Conservation (phyloP, 2,113 vertebrate genomes). For the Tor tambroides region DNA sequence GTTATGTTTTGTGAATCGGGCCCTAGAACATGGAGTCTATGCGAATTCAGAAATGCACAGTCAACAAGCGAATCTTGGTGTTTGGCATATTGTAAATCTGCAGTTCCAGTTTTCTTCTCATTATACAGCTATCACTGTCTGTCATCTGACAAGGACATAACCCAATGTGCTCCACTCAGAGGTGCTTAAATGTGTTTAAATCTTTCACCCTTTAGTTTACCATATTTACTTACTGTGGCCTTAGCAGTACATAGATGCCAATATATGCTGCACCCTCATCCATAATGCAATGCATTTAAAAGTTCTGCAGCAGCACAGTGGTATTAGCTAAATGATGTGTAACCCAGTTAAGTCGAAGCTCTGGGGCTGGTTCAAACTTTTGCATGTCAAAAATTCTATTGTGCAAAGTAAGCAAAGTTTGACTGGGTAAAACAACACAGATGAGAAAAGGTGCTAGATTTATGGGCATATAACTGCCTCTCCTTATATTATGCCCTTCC, state of each 20-base stretch:
- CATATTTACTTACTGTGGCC: not conserved
- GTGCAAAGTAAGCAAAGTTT: slow-evolving; percentile 28
- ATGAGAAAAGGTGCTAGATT: not conserved
- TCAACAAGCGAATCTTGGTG: not conserved
- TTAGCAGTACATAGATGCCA: not conserved
- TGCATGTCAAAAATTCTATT: slow-evolving; percentile 19
- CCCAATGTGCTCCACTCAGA: slow-evolving; percentile 10
- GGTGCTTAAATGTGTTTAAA: slow-evolving; percentile 14
- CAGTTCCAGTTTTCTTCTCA: slow-evolving; percentile 27
- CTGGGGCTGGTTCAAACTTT: not conserved
- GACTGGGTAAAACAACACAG: not conserved
- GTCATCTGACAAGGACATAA: slow-evolving; percentile 16
- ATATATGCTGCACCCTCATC: slow-evolving; percentile 4
- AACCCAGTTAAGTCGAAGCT: not conserved
- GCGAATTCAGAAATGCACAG: not conserved
- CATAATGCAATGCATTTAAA: not conserved
- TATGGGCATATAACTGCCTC: not conserved
- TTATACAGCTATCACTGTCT: slow-evolving; percentile 20
- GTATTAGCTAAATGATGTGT: not conserved
- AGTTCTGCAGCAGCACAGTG: not conserved
- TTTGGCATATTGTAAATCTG: slow-evolving; percentile 16
- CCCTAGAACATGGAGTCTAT: not conserved
- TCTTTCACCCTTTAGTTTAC: not conserved
- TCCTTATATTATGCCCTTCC: slow-evolving; percentile 22
- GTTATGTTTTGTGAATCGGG: not conserved